Conservation (phyloP, 53 echinoderm and acorn worm genomes). For the Astropecten irregularis region DNA sequence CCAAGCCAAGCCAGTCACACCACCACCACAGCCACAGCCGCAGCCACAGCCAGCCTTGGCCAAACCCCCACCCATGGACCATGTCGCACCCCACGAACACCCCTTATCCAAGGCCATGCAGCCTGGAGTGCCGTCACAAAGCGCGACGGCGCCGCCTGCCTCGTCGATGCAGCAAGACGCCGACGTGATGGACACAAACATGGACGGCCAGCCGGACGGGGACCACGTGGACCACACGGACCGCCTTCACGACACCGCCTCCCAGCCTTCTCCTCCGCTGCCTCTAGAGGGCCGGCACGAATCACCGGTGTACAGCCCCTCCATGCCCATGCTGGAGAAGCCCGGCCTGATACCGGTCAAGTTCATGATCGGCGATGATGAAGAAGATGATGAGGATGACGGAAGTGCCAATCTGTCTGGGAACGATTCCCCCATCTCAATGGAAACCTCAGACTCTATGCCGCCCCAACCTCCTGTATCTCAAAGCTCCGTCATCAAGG, state of each 20-base stretch:
- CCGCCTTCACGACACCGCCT: slow-evolving; percentile 28
- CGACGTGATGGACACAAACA: not conserved
- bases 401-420: not conserved
- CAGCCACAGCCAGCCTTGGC: not conserved
- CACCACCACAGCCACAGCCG: not conserved
- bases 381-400: slow-evolving; percentile 27
- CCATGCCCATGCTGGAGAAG: slow-evolving; percentile 63
- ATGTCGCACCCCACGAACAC: slow-evolving; percentile 19
- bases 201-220: not conserved
- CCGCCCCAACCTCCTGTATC: not conserved
- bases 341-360: slow-evolving; percentile 68
- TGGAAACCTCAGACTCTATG: slow-evolving; percentile 1
- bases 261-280: slow-evolving; percentile 50
- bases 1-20: slow-evolving; percentile 5
- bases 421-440: not conserved
- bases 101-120: slow-evolving; percentile 13
- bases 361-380: slow-evolving; percentile 91
- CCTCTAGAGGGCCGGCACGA: slow-evolving; percentile 49
- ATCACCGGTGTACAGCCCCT: slow-evolving; percentile 49
- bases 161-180: not conserved
- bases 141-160: not conserved
- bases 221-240: slow-evolving; percentile 2
- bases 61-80: not conserved
- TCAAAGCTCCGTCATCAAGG: not conserved
- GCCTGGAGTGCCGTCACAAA: not conserved